phyloP scores from a whole-genome alignment of 23 tunicate species.

The Ascidia mentula region DNA sequence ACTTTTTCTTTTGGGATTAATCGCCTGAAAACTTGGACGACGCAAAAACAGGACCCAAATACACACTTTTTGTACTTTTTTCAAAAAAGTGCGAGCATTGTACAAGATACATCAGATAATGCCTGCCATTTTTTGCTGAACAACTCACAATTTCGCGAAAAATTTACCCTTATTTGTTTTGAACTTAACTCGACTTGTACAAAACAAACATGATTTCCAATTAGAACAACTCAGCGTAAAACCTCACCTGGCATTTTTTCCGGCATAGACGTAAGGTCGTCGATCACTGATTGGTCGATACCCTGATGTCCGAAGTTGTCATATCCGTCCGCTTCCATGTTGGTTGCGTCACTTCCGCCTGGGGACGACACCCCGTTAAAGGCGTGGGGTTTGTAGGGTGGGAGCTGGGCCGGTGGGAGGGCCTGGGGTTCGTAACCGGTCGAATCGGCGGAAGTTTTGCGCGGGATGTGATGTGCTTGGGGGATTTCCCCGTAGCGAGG shows the following conservation, averaged over 20 bases:
- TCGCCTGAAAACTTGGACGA: too few relatives aligned
- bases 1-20: too few relatives aligned
- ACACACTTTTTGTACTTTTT: too few relatives aligned
- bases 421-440: neutral
- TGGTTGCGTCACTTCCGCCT: slow-evolving; percentile 9
- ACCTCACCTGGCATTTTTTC: neutral
- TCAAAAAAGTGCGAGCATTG: too few relatives aligned
- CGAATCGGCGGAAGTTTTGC: neutral
- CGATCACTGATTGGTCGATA: neutral
- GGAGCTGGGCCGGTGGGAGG: neutral
- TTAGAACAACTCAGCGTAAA: too few relatives aligned
- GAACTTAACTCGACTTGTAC: too few relatives aligned
- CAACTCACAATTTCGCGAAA: too few relatives aligned
- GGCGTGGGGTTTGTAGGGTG: neutral
- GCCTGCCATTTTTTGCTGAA: too few relatives aligned
- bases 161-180: too few relatives aligned
- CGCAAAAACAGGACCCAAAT: too few relatives aligned
- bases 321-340: neutral
- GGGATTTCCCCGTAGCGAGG: neutral
- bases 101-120: too few relatives aligned
- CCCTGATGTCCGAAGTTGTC: neutral
- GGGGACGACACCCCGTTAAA: slow-evolving; percentile 1
- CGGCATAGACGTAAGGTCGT: neutral
- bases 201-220: too few relatives aligned
- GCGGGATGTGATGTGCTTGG: neutral